These are phyloP conservation scores for Enteromius mattozi DNA, from an alignment of 2,797 vertebrate genomes.

Conservation along the genomic window DNA sequence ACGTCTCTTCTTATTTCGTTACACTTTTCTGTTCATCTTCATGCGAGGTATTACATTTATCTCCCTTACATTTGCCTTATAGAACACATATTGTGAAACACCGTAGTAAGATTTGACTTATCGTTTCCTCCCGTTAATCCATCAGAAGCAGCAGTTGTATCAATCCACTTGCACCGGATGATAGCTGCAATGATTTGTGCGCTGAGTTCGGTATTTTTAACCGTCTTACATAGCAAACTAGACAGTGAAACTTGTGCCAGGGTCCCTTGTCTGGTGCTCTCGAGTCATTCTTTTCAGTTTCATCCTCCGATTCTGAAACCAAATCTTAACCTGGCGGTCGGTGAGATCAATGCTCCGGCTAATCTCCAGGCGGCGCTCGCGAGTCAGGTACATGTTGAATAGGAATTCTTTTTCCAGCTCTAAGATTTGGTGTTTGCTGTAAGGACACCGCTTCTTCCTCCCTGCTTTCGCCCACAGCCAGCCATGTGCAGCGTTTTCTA, in stretches of 20 bases:
- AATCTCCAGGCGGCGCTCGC: slow-evolving; percentile 84
- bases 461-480: slow-evolving; percentile 49
- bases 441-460: slow-evolving; percentile 55
- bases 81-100: slow-evolving; percentile 5
- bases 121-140: slow-evolving; percentile 25
- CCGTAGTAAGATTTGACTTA: background rate
- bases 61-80: slow-evolving; percentile 18
- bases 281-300: slow-evolving; percentile 62
- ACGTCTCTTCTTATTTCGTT: background rate
- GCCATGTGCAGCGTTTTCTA: slow-evolving; percentile 53
- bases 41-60: slow-evolving; percentile 3
- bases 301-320: slow-evolving; percentile 62
- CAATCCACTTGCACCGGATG: slow-evolving; percentile 14
- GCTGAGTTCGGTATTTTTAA: slow-evolving; percentile 13
- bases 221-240: slow-evolving; percentile 35
- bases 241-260: slow-evolving; percentile 37
- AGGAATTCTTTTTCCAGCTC: slow-evolving; percentile 58
- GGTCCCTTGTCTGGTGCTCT: slow-evolving; percentile 52
- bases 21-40: background rate
- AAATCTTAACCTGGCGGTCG: slow-evolving; percentile 57
- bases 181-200: slow-evolving; percentile 26
- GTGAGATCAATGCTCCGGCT: slow-evolving; percentile 57
- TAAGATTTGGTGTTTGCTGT: slow-evolving; percentile 54
- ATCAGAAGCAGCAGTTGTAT: slow-evolving; percentile 28
- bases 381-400: slow-evolving; percentile 61